Base-by-base conservation (phyloP, 2,888 invertebrate genomes). In the Drosophila emarginata region DNA sequence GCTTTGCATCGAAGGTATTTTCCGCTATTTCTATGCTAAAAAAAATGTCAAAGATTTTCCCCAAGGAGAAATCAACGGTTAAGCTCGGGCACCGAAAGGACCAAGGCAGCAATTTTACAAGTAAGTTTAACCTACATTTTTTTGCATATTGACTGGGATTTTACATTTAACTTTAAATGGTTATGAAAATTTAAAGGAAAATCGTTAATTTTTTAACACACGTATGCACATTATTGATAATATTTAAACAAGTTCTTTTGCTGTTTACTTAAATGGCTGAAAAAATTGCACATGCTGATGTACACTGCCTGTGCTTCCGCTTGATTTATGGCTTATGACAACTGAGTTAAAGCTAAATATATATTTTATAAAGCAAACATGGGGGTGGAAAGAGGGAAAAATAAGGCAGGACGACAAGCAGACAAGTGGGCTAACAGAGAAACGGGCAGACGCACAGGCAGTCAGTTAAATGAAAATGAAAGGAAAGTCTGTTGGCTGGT, bases 311-410 rank as follows among this genome's bases (percentile, higher is more conserved):
- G 18, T 45, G 45, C 72, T 69, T 51, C 64, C 40, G 60, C 37
- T 69, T 81, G 77, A 80, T 87, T 84, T 81, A 80, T 80, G 39
- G 67, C 69, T 39, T 58, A 68, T 79, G 87, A 79, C 77, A 81
- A 67, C 61, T 63, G 75, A 58, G 67, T 53, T 45, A 64, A 69
- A 63, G 66, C 60, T 70, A 39, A 57, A 40, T 52, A 12, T 54
- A 66, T 21, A 45, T 45, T 45, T 54, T 54, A 15, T 18, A 54
- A 36, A 32, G 54, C 32, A 54, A 54, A 36, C 54, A 54, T 5
- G 5, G 0, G 6, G 6, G 53, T 3, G 4, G 28, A 28, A 1
- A 32, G 18, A 11, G 11, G 45, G 6, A 9, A 45, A 18, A n/a
- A 9, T 18, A n/a, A n/a, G 40, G 69, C 21, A 64, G 28, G 39